Base-by-base conservation (phyloP, 2,888 invertebrate genomes). In the Rhogogaster chlorosoma region DNA sequence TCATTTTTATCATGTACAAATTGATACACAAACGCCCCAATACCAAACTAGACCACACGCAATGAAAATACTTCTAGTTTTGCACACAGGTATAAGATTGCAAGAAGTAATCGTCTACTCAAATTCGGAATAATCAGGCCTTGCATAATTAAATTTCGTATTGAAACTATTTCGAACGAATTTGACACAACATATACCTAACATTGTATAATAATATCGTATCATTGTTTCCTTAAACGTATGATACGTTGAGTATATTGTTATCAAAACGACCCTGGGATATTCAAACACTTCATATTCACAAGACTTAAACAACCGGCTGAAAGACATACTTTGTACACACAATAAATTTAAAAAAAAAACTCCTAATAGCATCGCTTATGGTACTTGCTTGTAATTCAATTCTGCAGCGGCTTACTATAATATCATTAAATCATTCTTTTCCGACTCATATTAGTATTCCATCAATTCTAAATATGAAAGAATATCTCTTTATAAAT, bases 401-500 rank as follows among this genome's bases (percentile, higher is more conserved):
- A 26, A 18, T 32, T 67, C 32, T 61, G 26, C 4, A 61, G 26
- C 61, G 9, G 67, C 32, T 67, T 5, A 0, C 15, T 15, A 32
- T 64, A 61, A 61, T 5, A 71, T 22, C n/a, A 78, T 42, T 45
- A 45, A 22, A 15, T 45, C 57, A 73, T 73, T 86, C n/a, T 26
- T 80, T 84, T n/a, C 83, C 87, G 32, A 67, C 32, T 29, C 12
- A 32, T 32, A 32, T 18, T 15, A 67, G 15, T 18, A 67, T 6
- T 7, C 18, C 4, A 67, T 67, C 12, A 12, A 32, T 18, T 73
- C 29, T 29, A 29, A 29, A 45, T 22, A 53, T 75, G 42, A 42
- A 73, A 18, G 73, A 42, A 73, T 53, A 29, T 57, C 53, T 18
- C 36, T 38, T 29, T 29, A 86, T 84, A 84, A 84, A 38, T 88